Percentiles rank a stretch among this genome's conserved stretches.
phyloP scores from a whole-genome alignment of 1,140 invertebrate species.

The Drosophila mojavensis region DNA sequence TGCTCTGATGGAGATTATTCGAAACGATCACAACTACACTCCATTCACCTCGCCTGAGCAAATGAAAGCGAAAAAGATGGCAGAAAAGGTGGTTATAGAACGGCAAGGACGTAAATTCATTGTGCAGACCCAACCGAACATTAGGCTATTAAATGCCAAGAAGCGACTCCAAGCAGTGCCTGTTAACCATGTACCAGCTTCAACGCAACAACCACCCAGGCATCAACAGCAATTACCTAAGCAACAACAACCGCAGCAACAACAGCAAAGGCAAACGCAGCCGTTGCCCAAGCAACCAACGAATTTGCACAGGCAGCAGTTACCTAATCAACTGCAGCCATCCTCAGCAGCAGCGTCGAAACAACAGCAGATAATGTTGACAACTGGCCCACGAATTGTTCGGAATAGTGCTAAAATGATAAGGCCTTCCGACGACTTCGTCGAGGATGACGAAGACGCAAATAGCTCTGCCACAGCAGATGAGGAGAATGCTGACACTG shows the following conservation, averaged over 20 bases:
- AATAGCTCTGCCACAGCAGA: constrained; percentile 63
- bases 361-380: constrained; percentile 40
- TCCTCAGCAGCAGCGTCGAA: constrained; percentile 3
- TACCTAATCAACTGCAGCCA: constrained; percentile 7
- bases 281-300: constrained; percentile 23
- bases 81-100: constrained; percentile 62
- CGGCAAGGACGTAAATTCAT: constrained; percentile 61
- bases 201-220: constrained; percentile 24
- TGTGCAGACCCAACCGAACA: constrained; percentile 52
- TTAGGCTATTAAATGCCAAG: constrained; percentile 58
- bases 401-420: constrained; percentile 51
- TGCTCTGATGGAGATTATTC: constrained; percentile 84
- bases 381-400: constrained; percentile 13
- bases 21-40: constrained; percentile 89
- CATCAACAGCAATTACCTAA: constrained; percentile 22
- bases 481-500: constrained; percentile 78
- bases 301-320: constrained; percentile 17
- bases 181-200: constrained; percentile 11
- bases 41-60: constrained; percentile 86
- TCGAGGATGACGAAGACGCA: constrained; percentile 69
- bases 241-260: background rate
- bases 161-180: constrained; percentile 48
- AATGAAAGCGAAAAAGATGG: constrained; percentile 70
- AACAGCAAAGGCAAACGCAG: constrained; percentile 33
- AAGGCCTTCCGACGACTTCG: constrained; percentile 47